Evolutionary conservation across 1,140 invertebrate species (phyloP).

Genomic region (Aleiodes sp.): DNA sequence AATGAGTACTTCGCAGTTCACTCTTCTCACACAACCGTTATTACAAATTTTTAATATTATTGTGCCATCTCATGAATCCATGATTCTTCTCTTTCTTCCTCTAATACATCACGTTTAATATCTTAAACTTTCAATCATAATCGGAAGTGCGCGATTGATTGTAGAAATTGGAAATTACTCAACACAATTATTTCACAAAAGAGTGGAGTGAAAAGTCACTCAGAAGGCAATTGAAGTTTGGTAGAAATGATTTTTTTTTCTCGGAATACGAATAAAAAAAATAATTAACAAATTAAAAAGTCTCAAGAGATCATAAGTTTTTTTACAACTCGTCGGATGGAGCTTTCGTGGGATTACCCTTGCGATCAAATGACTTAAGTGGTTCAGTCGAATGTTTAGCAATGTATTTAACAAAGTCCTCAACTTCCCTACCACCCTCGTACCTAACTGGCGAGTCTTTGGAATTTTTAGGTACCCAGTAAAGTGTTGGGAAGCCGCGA

Average conservation of each 20-base stretch:
- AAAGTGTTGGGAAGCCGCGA: slow-evolving; percentile 96
- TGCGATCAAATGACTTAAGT: slow-evolving; percentile 88
- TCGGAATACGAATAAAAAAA: background rate
- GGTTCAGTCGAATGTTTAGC: slow-evolving; percentile 90
- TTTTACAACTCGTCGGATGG: slow-evolving; percentile 76
- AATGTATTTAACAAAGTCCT: slow-evolving; percentile 97
- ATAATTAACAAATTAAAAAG: background rate
- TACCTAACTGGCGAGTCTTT: slow-evolving; percentile 89
- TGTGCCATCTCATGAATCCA: background rate
- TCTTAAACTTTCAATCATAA: background rate
- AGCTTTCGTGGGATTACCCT: slow-evolving; percentile 80
- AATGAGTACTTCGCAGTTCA: background rate
- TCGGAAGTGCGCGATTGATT: background rate
- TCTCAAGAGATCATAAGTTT: background rate
- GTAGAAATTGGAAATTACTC: no score
- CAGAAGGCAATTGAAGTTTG: background rate
- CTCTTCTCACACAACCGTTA: background rate
- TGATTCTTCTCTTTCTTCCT: background rate
- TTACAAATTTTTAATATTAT: background rate
- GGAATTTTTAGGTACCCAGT: slow-evolving; percentile 88
- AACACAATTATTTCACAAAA: no score
- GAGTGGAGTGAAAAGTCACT: background rate
- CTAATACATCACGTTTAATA: background rate
- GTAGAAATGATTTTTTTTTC: background rate
- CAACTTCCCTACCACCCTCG: slow-evolving; percentile 92